Evolutionary conservation across 2,888 invertebrate genomes (phyloP).

Genomic region (Dorcus hopei): DNA sequence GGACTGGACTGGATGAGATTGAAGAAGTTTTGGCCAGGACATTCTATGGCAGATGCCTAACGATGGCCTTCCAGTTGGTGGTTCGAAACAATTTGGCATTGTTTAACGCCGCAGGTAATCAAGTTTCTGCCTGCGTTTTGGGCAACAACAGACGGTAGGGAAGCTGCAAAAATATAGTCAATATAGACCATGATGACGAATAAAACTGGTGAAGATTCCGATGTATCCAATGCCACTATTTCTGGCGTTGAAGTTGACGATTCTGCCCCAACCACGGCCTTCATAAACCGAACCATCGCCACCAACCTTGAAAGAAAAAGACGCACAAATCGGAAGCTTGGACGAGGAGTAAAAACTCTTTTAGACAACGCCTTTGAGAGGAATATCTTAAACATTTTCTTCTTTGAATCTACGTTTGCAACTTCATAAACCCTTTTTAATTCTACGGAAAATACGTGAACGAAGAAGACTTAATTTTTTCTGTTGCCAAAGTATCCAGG

Average conservation of each 20-base stretch:
- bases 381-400: too few relatives aligned
- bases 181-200: neutral
- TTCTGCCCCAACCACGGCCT: slow-evolving; percentile 59
- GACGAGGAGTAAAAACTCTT: neutral
- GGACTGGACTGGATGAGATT: slow-evolving; percentile 44
- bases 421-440: too few relatives aligned
- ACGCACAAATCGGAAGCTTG: neutral
- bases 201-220: neutral
- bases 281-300: slow-evolving; percentile 61
- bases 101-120: slow-evolving; percentile 46
- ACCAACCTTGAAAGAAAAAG: slow-evolving; percentile 48
- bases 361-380: neutral
- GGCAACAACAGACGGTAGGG: slow-evolving; percentile 42
- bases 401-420: neutral
- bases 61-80: slow-evolving; percentile 49
- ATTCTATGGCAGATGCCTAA: slow-evolving; percentile 47
- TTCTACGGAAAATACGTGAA: too few relatives aligned
- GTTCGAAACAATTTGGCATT: slow-evolving; percentile 43
- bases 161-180: slow-evolving; percentile 34
- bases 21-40: slow-evolving; percentile 51
- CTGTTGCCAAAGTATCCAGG: too few relatives aligned
- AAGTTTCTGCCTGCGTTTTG: slow-evolving; percentile 45
- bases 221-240: slow-evolving; percentile 57
- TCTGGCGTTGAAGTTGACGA: slow-evolving; percentile 56
- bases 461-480: too few relatives aligned